Conservation (phyloP, 2,888 invertebrate species). For the Plebejus anna region DNA sequence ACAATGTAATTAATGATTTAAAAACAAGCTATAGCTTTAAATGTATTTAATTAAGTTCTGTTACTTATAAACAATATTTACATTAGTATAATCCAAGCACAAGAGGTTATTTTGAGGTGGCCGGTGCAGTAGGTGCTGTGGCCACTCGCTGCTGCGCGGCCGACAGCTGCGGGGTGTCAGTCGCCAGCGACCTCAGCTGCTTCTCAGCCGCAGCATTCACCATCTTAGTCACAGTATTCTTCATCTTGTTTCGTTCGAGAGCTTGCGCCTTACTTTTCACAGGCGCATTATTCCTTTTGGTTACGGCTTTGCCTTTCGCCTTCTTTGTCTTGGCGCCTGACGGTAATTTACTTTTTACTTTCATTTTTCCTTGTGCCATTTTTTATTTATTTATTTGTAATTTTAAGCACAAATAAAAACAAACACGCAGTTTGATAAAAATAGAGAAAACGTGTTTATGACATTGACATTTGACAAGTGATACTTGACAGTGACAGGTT, state of each 20-base stretch:
- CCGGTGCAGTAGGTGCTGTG: slow-evolving; percentile 65
- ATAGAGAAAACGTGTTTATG: neutral
- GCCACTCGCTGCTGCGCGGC: slow-evolving; percentile 71
- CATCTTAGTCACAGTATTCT: slow-evolving; percentile 83
- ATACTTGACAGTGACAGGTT: neutral
- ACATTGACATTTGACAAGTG: neutral
- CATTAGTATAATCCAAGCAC: neutral
- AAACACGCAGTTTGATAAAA: slow-evolving; percentile 7
- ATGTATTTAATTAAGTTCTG: neutral
- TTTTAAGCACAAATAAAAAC: neutral
- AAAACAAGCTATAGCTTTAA: neutral
- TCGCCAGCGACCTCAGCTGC: slow-evolving; percentile 81
- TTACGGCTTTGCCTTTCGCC: slow-evolving; percentile 75
- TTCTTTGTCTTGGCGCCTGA: slow-evolving; percentile 75
- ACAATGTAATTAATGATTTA: neutral
- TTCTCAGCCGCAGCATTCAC: slow-evolving; percentile 85
- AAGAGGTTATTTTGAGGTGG: slow-evolving; percentile 51
- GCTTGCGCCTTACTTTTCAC: slow-evolving; percentile 82
- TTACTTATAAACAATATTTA: neutral
- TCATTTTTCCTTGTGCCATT: slow-evolving; percentile 86
- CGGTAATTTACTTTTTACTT: slow-evolving; percentile 83
- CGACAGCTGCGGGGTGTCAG: slow-evolving; percentile 71
- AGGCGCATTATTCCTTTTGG: slow-evolving; percentile 83
- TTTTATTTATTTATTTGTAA: slow-evolving; percentile 21
- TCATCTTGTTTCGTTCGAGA: slow-evolving; percentile 82